Evolutionary conservation across 2,797 vertebrate species (phyloP), one percentile per base, ranked within the genome.

Genomic region (Pteronotus mesoamericanus): DNA sequence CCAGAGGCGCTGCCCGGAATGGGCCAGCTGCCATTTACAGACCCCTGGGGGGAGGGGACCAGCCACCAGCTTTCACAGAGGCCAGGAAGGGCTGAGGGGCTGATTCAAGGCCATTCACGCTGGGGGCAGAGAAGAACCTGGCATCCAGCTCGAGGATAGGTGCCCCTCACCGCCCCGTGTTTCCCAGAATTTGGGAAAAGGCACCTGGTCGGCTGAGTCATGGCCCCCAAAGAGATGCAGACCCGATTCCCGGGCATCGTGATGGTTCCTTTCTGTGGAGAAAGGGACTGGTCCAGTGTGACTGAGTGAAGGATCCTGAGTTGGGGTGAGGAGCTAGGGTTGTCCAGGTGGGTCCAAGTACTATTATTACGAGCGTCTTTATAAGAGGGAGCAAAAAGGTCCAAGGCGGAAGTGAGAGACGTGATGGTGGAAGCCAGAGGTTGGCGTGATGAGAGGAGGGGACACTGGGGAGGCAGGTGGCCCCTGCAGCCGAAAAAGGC

Each of bases 1-100:
- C 19, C 0, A 46, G 15, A n/a, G 37, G 11, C 39, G 9, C 6
- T 1, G 64, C 83, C 42, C 42, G 6, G 0, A 34, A 9, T 0
- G 21, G 26, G 39, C 29, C 1, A 10, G 77, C 68, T 19, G 24
- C 26, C 15, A 2, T 10, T 53, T 8, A 5, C 11, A 21, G 57
- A 5, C 29, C 37, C 3, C 2, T 0, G 2, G 34, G 34, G 51
- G n/a, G 34, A 51, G 71, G 57, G 0, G 51, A 26, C 51, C 5
- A 3, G 0, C 55, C 55, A 8, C 5, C 39, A 8, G 0, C 11
- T 26, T 5, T 55, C 1, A n/a, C 1, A 15, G 94, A 34, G 26
- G 19, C 90, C 29, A 4, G 3, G 71, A 46, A 10, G 3, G 11
- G 14, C 29, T 11, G 9, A 7, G 39, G 42, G 11, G 9, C 21